Evolutionary conservation across 2,113 vertebrate species (phyloP).

Genomic region (Ammodytes marinus): DNA sequence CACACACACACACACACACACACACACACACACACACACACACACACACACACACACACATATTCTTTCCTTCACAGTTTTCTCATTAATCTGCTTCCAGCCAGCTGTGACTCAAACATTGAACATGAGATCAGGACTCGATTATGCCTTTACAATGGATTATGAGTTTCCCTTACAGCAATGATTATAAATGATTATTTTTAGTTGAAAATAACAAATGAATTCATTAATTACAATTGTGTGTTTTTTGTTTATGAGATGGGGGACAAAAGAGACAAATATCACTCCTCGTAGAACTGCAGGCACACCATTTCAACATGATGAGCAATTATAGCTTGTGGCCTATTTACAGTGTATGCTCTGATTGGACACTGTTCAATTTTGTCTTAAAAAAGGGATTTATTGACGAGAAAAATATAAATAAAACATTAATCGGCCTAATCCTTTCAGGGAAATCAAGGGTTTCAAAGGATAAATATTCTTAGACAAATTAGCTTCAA

Average conservation of each 20-base stretch:
- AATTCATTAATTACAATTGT: too few relatives aligned
- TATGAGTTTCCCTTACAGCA: background rate
- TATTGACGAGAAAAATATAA: background rate
- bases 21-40: background rate
- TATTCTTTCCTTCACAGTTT: background rate
- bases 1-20: conserved; percentile 9
- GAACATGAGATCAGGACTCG: background rate
- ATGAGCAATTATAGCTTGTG: background rate
- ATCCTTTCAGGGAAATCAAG: background rate
- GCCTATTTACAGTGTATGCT: background rate
- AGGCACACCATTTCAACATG: background rate
- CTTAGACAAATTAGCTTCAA: background rate
- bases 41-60: background rate
- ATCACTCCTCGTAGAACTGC: background rate
- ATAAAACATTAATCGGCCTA: too few relatives aligned
- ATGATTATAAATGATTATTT: background rate
- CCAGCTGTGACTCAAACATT: conserved; percentile 34
- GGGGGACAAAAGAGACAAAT: too few relatives aligned
- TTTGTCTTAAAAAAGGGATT: background rate
- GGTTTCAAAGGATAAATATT: conserved; percentile 3
- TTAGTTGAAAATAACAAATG: background rate
- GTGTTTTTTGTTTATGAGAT: too few relatives aligned
- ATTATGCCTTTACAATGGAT: background rate
- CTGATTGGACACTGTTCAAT: background rate
- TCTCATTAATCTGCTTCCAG: conserved; percentile 36